These are phyloP conservation scores for Lophius americanus DNA, from an alignment of 2,797 vertebrate genomes.

Conservation along the genomic window DNA sequence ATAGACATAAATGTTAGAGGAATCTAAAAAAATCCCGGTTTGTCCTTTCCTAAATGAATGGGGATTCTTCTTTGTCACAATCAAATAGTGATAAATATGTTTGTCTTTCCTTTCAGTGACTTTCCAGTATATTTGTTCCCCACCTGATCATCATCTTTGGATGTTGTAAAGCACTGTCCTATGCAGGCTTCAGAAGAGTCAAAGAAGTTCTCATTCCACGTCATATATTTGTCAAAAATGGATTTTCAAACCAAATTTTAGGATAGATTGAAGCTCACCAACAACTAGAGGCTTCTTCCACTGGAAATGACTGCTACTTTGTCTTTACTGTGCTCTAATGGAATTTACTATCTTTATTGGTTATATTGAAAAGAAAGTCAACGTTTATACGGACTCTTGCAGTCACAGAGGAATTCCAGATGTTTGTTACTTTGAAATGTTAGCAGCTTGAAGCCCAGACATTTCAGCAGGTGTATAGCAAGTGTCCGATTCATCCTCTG, in stretches of 20 bases:
- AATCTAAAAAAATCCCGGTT: no score
- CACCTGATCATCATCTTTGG: not conserved
- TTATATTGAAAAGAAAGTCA: conserved; percentile 23
- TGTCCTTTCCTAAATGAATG: no score
- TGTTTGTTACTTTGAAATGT: conserved; percentile 34
- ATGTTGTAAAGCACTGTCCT: conserved; percentile 3
- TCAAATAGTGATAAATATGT: not conserved
- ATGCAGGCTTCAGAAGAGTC: conserved; percentile 1
- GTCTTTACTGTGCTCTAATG: not conserved
- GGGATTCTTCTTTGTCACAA: no score
- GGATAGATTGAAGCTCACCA: conserved; percentile 1
- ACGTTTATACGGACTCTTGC: conserved; percentile 20
- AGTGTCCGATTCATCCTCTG: not conserved
- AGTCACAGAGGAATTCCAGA: conserved; percentile 25
- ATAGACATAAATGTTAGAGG: no score
- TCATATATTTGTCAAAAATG: not conserved
- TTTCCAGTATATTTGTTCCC: conserved; percentile 1
- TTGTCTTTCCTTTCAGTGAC: not conserved
- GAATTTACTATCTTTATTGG: conserved; percentile 5
- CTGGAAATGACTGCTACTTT: conserved; percentile 9
- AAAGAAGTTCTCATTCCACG: conserved; percentile 4
- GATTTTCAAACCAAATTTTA: not conserved
- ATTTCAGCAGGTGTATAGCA: conserved; percentile 2
- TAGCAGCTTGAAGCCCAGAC: conserved; percentile 22
- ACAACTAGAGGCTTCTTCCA: not conserved